phyloP scores from a whole-genome alignment of 2,888 invertebrate species.

The Amphipoea lucens region DNA sequence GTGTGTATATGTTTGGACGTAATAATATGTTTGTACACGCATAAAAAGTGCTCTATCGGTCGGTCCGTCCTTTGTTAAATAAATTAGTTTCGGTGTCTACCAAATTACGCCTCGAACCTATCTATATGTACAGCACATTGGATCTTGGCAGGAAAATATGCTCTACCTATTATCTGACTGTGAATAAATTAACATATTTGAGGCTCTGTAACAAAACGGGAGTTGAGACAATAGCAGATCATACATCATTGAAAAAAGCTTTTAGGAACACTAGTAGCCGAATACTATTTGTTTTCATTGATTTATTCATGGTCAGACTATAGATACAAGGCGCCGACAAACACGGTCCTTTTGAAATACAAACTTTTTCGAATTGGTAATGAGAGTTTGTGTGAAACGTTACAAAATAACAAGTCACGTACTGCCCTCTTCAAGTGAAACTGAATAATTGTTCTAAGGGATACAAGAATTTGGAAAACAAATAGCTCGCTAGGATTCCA shows the following conservation, averaged over 20 bases:
- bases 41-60: constrained; percentile 89
- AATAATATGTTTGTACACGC: constrained; percentile 87
- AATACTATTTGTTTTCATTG: constrained; percentile 90
- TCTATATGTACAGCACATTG: constrained; percentile 86
- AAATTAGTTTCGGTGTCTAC: constrained; percentile 91
- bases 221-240: constrained; percentile 86
- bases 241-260: constrained; percentile 84
- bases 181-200: constrained; percentile 88
- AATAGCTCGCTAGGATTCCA: constrained; percentile 65
- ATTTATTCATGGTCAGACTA: constrained; percentile 89
- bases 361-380: constrained; percentile 86
- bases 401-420: constrained; percentile 84
- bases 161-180: constrained; percentile 86
- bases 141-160: constrained; percentile 87
- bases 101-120: constrained; percentile 90
- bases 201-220: constrained; percentile 83
- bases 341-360: constrained; percentile 84
- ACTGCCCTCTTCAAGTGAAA: constrained; percentile 81
- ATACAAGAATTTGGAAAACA: constrained; percentile 75
- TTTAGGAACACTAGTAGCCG: constrained; percentile 88
- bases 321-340: constrained; percentile 87
- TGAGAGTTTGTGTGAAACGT: constrained; percentile 84
- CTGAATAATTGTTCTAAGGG: constrained; percentile 79
- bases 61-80: constrained; percentile 90
- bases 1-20: constrained; percentile 73